These are phyloP conservation scores for Abramis brama DNA, from an alignment of 2,113 vertebrate species.

Conservation along the genomic window DNA sequence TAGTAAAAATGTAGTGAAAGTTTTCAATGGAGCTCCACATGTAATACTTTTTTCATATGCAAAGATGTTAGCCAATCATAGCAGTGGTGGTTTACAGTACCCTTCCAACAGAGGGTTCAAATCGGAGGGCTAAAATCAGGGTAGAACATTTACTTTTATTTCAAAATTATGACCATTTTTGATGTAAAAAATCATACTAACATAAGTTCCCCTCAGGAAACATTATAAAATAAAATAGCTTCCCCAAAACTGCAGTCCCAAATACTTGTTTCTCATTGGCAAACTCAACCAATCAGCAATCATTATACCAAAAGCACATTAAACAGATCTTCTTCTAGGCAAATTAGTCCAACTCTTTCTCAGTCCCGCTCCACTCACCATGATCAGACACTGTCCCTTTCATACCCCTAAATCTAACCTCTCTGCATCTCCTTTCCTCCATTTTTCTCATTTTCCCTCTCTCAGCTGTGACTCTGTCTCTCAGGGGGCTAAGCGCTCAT, in stretches of 20 bases:
- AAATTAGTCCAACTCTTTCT: conserved; percentile 28
- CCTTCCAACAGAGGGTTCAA: no score
- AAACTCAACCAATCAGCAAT: conserved; percentile 28
- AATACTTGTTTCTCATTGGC: conserved; percentile 16
- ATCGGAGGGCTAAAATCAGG: no score
- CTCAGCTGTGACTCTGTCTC: conserved; percentile 60
- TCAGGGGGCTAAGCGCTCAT: conserved; percentile 68
- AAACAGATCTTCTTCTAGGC: background rate
- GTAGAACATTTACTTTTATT: no score
- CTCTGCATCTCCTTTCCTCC: conserved; percentile 56
- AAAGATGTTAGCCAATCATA: no score
- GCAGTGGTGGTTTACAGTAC: no score
- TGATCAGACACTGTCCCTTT: conserved; percentile 64
- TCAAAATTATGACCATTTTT: no score
- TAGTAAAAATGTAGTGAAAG: no score
- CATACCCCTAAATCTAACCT: conserved; percentile 61
- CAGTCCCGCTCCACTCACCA: background rate
- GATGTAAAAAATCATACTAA: no score
- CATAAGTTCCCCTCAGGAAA: no score
- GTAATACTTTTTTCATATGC: no score
- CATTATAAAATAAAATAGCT: background rate
- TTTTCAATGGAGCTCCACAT: no score
- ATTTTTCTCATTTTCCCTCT: conserved; percentile 22
- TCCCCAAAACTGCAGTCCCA: background rate
- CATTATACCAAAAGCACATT: conserved; percentile 15